Conservation (phyloP, 2,113 vertebrate genomes). For the Oophaga pumilio region DNA sequence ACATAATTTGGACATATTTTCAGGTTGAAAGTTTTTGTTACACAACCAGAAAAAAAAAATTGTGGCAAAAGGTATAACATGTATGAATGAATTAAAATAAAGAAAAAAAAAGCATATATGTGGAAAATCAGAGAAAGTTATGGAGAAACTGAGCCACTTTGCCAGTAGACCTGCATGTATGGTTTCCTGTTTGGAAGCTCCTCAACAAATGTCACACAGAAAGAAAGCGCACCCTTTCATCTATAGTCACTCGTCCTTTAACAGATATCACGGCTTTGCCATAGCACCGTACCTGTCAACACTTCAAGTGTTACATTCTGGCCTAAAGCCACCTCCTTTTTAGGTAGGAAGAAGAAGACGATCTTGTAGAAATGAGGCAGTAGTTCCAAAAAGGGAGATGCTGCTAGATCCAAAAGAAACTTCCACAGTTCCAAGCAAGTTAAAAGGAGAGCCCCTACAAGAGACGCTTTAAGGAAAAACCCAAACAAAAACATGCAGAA, state of each 20-base stretch:
- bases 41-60: conserved; percentile 9
- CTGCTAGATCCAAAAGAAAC: conserved; percentile 73
- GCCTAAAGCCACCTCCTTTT: conserved; percentile 70
- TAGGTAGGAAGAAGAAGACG: conserved; percentile 72
- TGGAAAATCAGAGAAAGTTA: conserved; percentile 53
- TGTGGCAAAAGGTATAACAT: conserved; percentile 15
- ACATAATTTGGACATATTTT: neutral
- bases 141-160: conserved; percentile 34
- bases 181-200: conserved; percentile 51
- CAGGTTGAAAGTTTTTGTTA: neutral
- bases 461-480: conserved; percentile 68
- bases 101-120: neutral
- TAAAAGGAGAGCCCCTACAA: conserved; percentile 74
- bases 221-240: conserved; percentile 35
- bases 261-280: conserved; percentile 61
- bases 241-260: conserved; percentile 54
- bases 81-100: conserved; percentile 16
- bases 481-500: conserved; percentile 63
- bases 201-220: conserved; percentile 53
- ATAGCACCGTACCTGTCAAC: conserved; percentile 64
- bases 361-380: conserved; percentile 73
- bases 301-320: conserved; percentile 67
- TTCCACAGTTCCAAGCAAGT: conserved; percentile 72
- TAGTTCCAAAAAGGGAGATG: conserved; percentile 70
- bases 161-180: conserved; percentile 48